Evolutionary conservation across 2,797 vertebrate genomes (phyloP).

Genomic region (Rhinogobio ventralis): DNA sequence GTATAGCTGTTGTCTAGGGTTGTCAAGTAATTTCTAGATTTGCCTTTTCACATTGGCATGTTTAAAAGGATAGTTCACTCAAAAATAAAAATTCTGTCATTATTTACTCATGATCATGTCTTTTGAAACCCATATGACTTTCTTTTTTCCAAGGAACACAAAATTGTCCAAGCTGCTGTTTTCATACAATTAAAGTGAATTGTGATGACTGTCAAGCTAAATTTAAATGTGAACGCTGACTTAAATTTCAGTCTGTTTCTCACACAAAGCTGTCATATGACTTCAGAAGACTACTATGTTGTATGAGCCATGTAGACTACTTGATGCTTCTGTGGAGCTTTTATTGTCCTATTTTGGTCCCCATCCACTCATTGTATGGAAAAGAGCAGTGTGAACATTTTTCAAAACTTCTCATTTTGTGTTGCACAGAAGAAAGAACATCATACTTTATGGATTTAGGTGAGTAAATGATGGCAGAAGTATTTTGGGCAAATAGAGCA

Average conservation of each 20-base stretch:
- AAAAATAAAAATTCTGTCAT: background rate
- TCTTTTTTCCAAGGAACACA: background rate
- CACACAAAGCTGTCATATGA: background rate
- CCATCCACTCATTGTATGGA: background rate
- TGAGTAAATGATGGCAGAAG: background rate
- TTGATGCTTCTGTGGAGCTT: background rate
- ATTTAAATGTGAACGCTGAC: background rate
- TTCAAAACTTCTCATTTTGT: background rate
- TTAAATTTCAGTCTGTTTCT: background rate
- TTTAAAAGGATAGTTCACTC: background rate
- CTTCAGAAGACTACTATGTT: background rate
- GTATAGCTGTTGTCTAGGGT: background rate
- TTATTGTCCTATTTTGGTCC: background rate
- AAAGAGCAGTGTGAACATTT: background rate
- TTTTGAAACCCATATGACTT: background rate
- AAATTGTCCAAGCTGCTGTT: background rate
- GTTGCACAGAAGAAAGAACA: background rate
- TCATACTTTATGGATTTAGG: background rate
- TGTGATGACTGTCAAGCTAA: background rate
- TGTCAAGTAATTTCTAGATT: constrained; percentile 14
- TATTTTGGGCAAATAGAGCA: background rate
- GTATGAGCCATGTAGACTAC: background rate
- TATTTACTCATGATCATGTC: background rate
- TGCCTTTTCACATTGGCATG: background rate
- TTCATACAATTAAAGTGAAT: background rate